Conservation (phyloP, 2,797 vertebrate genomes). For the Echeneis naucrates region DNA sequence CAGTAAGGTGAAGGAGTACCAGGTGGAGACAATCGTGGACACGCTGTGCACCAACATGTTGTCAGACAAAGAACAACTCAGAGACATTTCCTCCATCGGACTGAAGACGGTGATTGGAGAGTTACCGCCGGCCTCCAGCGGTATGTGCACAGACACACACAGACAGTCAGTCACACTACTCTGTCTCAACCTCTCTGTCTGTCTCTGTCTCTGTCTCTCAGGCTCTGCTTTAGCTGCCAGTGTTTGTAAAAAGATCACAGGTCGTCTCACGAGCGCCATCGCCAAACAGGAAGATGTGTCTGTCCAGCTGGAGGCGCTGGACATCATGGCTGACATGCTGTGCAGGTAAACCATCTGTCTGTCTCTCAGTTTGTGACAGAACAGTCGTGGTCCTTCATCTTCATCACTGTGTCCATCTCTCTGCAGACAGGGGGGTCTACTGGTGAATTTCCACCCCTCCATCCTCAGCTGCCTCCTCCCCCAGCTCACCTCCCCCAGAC, state of each 20-base stretch:
- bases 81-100: constrained; percentile 99
- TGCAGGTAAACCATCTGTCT: constrained; percentile 87
- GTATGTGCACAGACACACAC: constrained; percentile 76
- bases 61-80: constrained; percentile 98
- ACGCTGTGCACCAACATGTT: constrained; percentile 99
- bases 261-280: constrained; percentile 98
- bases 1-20: constrained; percentile 99
- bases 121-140: constrained; percentile 97
- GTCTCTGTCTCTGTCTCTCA: constrained; percentile 47
- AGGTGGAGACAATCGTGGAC: constrained; percentile 99
- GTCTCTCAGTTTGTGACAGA: too few relatives aligned
- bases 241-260: constrained; percentile 99
- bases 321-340: constrained; percentile 99
- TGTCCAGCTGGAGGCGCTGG: constrained; percentile 96
- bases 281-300: constrained; percentile 99
- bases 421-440: constrained; percentile 95
- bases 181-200: neutral
- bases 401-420: neutral
- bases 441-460: constrained; percentile 99
- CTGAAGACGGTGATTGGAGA: constrained; percentile 99
- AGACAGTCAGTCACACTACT: too few relatives aligned
- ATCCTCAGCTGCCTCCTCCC: constrained; percentile 98
- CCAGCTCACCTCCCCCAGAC: constrained; percentile 97
- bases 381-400: neutral
- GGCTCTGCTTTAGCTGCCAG: constrained; percentile 98